phyloP scores from a whole-genome alignment of 2,797 vertebrate species.

The Cynopterus sphinx region DNA sequence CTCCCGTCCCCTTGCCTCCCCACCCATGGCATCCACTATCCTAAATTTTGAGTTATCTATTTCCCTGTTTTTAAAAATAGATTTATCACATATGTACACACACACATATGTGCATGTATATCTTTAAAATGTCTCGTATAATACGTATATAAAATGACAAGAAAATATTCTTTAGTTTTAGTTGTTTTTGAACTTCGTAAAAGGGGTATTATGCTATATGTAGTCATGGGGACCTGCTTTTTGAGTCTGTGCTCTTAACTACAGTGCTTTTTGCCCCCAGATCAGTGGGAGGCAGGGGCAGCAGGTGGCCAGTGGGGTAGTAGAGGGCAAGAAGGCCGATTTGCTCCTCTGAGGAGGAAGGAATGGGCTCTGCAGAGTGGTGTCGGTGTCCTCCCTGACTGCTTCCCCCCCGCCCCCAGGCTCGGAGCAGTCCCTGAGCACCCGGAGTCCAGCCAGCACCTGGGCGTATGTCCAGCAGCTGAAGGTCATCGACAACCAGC shows the following conservation, averaged over 20 bases:
- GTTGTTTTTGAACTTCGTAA: background rate
- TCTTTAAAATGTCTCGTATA: background rate
- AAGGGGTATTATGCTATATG: background rate
- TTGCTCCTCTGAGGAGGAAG: background rate
- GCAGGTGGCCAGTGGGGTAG: background rate
- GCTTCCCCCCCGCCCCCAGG: slow-evolving; percentile 80
- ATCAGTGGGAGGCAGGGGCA: fast-evolving
- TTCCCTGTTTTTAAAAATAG: background rate
- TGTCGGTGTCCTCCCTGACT: fast-evolving
- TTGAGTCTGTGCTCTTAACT: background rate
- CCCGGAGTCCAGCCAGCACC: slow-evolving; percentile 87
- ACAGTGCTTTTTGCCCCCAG: background rate
- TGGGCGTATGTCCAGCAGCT: slow-evolving; percentile 93
- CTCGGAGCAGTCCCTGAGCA: slow-evolving; percentile 90
- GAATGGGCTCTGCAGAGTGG: background rate
- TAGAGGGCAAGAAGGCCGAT: background rate
- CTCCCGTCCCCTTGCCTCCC: background rate
- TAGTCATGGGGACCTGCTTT: background rate
- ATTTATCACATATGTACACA: background rate
- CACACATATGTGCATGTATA: fast-evolving
- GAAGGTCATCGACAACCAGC: slow-evolving; percentile 95
- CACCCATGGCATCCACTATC: background rate
- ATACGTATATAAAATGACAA: background rate
- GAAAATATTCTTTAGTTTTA: background rate
- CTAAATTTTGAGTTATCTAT: background rate